Percentiles rank a stretch among this genome's conserved stretches.
Conservation (phyloP, 2,888 invertebrate genomes). For the Drosophila subquinaria region DNA sequence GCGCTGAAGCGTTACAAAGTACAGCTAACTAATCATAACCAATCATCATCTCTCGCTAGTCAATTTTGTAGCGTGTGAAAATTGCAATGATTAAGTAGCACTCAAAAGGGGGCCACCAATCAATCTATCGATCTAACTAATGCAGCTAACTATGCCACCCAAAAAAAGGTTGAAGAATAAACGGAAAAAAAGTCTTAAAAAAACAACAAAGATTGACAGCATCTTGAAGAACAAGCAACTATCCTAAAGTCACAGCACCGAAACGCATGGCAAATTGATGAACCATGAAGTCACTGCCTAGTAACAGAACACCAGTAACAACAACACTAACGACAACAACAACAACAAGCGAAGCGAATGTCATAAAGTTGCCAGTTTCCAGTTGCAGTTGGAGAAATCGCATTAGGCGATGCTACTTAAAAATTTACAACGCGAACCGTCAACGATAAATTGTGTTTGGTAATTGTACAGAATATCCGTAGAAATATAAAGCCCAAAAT, state of each 20-base stretch:
- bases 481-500: slow-evolving; percentile 31
- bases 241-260: slow-evolving; percentile 34
- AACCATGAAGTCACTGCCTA: slow-evolving; percentile 54
- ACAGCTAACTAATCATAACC: slow-evolving; percentile 51
- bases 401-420: slow-evolving; percentile 73
- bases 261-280: slow-evolving; percentile 66
- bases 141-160: slow-evolving; percentile 35
- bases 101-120: slow-evolving; percentile 58
- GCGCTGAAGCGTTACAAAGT: slow-evolving; percentile 38
- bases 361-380: slow-evolving; percentile 57
- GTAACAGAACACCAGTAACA: slow-evolving; percentile 25
- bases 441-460: slow-evolving; percentile 65
- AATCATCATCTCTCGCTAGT: slow-evolving; percentile 24
- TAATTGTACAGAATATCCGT: slow-evolving; percentile 58
- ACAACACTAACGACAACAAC: slow-evolving; percentile 21
- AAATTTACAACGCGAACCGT: slow-evolving; percentile 69
- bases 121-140: slow-evolving; percentile 53
- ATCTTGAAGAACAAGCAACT: slow-evolving; percentile 20
- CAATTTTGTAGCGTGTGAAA: slow-evolving; percentile 62
- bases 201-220: slow-evolving; percentile 18
- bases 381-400: slow-evolving; percentile 55
- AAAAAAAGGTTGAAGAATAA: slow-evolving; percentile 4
- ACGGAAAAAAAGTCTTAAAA: neutral
- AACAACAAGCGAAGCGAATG: slow-evolving; percentile 58
- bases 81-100: slow-evolving; percentile 68